Evolutionary conservation across 2,113 vertebrate genomes (phyloP), one percentile per base, ranked within the genome.

Genomic region (Amia ocellicauda): DNA sequence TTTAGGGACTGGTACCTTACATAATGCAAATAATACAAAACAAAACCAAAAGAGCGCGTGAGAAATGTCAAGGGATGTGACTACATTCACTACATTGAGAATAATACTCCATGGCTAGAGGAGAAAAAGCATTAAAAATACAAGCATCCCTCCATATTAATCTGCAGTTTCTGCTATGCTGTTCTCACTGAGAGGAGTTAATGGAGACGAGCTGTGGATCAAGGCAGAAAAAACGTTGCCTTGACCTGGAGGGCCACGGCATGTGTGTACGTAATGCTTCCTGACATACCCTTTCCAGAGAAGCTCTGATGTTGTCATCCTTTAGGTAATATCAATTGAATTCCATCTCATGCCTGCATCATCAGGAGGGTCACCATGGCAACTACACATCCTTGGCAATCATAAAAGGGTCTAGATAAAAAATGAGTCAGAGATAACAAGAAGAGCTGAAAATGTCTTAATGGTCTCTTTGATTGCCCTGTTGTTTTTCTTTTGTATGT

Each of bases 351-450:
- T 47, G 43, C 1, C 43, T 47, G 43, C 43, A 47, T 47, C 43
- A 47, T 43, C 61, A 17, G 40, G 19, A 27, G 24, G 51, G 79
- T 85, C 77, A 72, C 42, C 71, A 77, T 80, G 78, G 66, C 74
- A 69, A 82, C 78, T 42, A 45, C 43, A 58, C 27, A 67, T 70
- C 66, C 60, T 67, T 62, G 51, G 59, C 49, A 67, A 55, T 68
- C 62, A n/a, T n/a, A 64, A 80, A 60, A 75, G 50, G 52, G 58
- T 58, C 57, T n/a, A 31, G 28, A 26, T 7, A 19, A 49, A 26
- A 56, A 51, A 22, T 40, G 24, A 66, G 62, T 57, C 52, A 74
- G 63, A 19, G 17, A 36, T 60, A 58, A 68, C 22, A 28, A 40
- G 42, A 43, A 22, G 29, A 42, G 64, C 41, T 31, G 4, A 19